Conservation (phyloP, 2,888 invertebrate species). For the Pterostichus niger region DNA sequence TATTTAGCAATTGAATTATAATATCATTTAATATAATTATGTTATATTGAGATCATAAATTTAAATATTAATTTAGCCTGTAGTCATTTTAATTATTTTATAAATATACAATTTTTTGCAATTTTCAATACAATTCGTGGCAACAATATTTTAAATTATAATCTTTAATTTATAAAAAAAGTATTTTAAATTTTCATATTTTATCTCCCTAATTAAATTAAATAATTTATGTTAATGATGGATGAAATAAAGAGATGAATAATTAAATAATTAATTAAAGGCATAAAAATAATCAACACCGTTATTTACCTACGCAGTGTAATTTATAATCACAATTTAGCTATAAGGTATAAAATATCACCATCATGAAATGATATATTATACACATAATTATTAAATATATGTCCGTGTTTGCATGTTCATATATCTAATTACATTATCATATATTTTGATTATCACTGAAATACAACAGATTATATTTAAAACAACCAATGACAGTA, state of each 20-base stretch:
- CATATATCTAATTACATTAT: conserved; percentile 50
- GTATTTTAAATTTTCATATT: background rate
- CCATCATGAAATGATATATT: conserved; percentile 27
- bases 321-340: conserved; percentile 35
- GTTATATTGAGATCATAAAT: too few species aligned
- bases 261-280: conserved; percentile 30
- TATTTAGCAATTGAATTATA: too few species aligned
- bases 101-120: too few species aligned
- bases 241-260: background rate
- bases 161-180: background rate
- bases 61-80: too few species aligned
- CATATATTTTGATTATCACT: conserved; percentile 49
- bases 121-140: too few species aligned
- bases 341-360: conserved; percentile 44
- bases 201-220: background rate
- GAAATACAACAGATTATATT: conserved; percentile 35
- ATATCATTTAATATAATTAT: too few species aligned
- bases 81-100: too few species aligned
- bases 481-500: conserved; percentile 50
- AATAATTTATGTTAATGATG: too few species aligned
- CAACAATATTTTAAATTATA: too few species aligned
- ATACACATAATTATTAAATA: conserved; percentile 26
- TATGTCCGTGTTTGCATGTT: conserved; percentile 35
- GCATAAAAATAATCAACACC: conserved; percentile 5
- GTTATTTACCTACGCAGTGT: background rate